A percentile compares a stretch with the other conserved stretches of the same genome.
Evolutionary conservation across 2,113 vertebrate species (phyloP).

Genomic region (Tragelaphus buxtoni): DNA sequence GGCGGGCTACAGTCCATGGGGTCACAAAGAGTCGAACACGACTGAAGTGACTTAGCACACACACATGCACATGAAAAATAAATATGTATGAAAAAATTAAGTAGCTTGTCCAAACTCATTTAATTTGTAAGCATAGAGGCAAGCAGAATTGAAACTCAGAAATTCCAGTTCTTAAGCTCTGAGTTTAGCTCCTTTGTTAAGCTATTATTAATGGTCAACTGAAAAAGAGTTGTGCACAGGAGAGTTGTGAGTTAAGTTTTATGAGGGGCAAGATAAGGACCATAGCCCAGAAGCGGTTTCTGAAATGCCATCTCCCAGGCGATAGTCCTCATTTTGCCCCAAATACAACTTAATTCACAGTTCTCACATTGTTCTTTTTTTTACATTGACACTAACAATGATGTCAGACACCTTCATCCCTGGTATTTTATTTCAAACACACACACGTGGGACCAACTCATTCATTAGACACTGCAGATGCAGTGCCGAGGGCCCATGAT

Average conservation of each 20-base stretch:
- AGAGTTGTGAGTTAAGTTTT: background rate
- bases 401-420: background rate
- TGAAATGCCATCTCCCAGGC: background rate
- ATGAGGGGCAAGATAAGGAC: background rate
- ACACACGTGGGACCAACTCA: background rate
- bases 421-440: background rate
- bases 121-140: background rate
- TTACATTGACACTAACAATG: background rate
- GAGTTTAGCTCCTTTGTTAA: background rate
- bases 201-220: background rate
- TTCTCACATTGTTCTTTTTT: background rate
- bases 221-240: background rate
- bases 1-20: background rate
- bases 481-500: background rate
- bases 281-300: background rate
- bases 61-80: background rate
- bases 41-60: background rate
- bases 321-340: background rate
- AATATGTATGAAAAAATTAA: background rate
- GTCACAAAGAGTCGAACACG: rapidly evolving
- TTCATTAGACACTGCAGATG: background rate
- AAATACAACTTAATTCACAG: background rate
- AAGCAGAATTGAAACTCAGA: background rate
- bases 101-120: background rate
- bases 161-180: background rate